Evolutionary conservation across 2,113 vertebrate species (phyloP).

Genomic region (Mesocricetus auratus): DNA sequence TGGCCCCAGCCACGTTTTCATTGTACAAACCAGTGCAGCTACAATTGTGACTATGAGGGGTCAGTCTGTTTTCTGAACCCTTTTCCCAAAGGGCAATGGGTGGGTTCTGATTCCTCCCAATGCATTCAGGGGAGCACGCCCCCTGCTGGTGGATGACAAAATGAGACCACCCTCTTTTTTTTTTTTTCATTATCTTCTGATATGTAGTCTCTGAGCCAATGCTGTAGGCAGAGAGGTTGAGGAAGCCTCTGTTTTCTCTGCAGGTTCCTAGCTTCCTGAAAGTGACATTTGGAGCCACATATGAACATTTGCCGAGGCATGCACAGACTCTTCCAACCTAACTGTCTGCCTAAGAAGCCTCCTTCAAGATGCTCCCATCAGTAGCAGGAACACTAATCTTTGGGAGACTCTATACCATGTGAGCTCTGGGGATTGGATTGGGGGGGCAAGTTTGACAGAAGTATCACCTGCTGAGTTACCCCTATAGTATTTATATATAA

Average conservation of each 20-base stretch:
- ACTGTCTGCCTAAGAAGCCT: neutral
- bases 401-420: neutral
- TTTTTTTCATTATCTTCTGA: neutral
- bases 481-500: neutral
- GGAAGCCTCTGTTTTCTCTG: neutral
- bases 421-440: neutral
- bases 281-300: neutral
- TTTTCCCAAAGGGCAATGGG: neutral
- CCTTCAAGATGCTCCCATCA: neutral
- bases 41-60: neutral
- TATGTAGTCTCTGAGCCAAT: neutral
- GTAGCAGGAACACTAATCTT: neutral
- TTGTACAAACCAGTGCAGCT: neutral
- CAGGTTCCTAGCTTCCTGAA: constrained; percentile 5
- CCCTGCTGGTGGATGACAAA: neutral
- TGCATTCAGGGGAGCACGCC: neutral
- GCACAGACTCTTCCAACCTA: neutral
- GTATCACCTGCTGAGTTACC: neutral
- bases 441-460: neutral
- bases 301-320: neutral
- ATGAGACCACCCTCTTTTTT: neutral
- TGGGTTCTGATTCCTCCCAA: neutral
- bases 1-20: neutral
- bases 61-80: neutral
- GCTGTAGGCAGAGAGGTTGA: neutral